A percentile compares a stretch with the other conserved stretches of the same genome.
Evolutionary conservation across 2,888 invertebrate genomes (phyloP).

Genomic region (Pegoplata infirma): DNA sequence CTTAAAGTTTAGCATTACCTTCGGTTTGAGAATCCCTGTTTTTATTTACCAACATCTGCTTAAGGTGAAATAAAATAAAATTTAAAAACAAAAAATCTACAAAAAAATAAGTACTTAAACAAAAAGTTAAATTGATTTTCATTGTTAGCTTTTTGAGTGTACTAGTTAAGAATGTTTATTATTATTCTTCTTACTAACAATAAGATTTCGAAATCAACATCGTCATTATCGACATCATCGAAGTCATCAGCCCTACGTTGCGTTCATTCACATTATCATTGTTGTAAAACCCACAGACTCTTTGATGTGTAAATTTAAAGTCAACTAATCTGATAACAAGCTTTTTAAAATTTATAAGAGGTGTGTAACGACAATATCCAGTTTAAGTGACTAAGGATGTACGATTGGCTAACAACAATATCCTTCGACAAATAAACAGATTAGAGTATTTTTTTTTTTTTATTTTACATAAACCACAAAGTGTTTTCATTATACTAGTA

Average conservation of each 20-base stretch:
- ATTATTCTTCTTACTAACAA: slow-evolving; percentile 16
- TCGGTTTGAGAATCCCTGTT: neutral
- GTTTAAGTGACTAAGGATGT: neutral
- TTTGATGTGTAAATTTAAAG: slow-evolving; percentile 52
- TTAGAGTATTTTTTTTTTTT: no score
- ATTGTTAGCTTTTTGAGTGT: slow-evolving; percentile 61
- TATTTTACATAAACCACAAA: slow-evolving; percentile 4
- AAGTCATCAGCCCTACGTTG: slow-evolving; percentile 21
- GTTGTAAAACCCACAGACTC: slow-evolving; percentile 1
- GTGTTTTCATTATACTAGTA: neutral
- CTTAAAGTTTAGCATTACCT: no score
- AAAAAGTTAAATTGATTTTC: slow-evolving; percentile 66
- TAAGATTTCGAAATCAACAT: slow-evolving; percentile 2
- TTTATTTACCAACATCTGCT: neutral
- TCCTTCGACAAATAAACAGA: no score
- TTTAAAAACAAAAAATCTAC: no score
- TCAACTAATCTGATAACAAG: slow-evolving; percentile 48
- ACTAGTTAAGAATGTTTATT: slow-evolving; percentile 23
- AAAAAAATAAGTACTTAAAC: slow-evolving; percentile 49
- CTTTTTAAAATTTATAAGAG: slow-evolving; percentile 14
- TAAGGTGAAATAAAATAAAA: slow-evolving; percentile 27
- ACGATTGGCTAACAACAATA: neutral
- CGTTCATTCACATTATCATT: neutral
- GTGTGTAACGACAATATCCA: neutral
- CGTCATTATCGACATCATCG: slow-evolving; percentile 7